Evolutionary conservation across 1,140 invertebrate species (phyloP).

Genomic region (Oncopeltus fasciatus): DNA sequence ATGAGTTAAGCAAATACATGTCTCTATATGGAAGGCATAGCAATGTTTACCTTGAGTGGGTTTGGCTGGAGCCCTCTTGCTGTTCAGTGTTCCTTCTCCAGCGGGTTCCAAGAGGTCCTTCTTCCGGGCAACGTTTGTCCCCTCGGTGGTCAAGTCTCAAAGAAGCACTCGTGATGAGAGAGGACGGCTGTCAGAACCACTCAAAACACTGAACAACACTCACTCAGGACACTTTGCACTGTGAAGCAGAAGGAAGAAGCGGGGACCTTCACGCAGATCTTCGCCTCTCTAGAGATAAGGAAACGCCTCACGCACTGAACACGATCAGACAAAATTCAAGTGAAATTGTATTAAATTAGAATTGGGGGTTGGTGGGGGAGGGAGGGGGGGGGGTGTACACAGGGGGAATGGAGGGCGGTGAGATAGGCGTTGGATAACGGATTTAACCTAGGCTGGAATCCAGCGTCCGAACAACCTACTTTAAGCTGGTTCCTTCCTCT

Average conservation of each 20-base stretch:
- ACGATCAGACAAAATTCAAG: not conserved
- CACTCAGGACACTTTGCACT: too few relatives aligned
- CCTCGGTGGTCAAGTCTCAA: too few relatives aligned
- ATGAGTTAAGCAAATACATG: too few relatives aligned
- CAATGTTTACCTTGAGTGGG: not conserved
- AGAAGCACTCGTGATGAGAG: too few relatives aligned
- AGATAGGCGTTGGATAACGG: not conserved
- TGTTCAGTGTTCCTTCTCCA: not conserved
- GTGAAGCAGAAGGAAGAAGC: too few relatives aligned
- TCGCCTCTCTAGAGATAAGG: too few relatives aligned
- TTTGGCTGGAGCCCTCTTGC: not conserved
- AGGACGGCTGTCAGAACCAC: too few relatives aligned
- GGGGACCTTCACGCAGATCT: too few relatives aligned
- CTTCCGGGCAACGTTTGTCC: too few relatives aligned
- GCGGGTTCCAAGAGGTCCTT: too few relatives aligned
- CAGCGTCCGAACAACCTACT: not conserved
- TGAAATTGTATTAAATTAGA: not conserved
- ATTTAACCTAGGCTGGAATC: slow-evolving; percentile 6
- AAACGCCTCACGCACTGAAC: not conserved
- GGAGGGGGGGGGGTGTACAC: not conserved
- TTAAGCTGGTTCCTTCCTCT: not conserved
- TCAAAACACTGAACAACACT: too few relatives aligned
- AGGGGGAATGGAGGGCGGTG: not conserved
- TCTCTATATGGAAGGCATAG: too few relatives aligned
- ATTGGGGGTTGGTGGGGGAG: not conserved